A percentile compares a stretch with the other conserved stretches of the same genome.
Evolutionary conservation across 1,140 invertebrate species (phyloP).

Genomic region (Aphidius gifuensis): DNA sequence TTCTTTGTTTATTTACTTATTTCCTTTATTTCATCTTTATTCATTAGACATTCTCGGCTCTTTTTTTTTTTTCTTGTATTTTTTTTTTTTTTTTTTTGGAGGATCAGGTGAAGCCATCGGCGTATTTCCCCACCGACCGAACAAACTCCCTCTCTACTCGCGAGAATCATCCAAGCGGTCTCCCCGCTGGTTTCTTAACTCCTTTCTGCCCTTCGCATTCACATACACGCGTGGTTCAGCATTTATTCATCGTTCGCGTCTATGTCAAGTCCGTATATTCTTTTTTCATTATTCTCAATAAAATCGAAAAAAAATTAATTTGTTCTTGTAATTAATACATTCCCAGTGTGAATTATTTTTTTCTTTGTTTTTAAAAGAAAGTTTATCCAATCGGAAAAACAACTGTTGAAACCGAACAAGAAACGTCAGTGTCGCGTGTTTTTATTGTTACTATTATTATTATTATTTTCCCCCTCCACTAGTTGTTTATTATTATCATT

Average conservation of each 20-base stretch:
- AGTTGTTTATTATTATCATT: not conserved
- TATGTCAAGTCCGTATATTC: slow-evolving; percentile 14
- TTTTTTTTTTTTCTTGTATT: no score
- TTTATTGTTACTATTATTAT: not conserved
- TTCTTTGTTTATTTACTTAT: no score
- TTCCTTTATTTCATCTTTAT: no score
- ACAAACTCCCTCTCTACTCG: no score
- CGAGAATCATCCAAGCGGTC: not conserved
- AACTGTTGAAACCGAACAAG: not conserved
- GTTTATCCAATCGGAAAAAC: not conserved
- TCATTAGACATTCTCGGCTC: no score
- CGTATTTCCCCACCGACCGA: no score
- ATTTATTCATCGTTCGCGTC: slow-evolving; percentile 35
- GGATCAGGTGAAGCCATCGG: no score
- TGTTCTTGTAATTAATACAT: no score
- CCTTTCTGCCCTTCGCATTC: slow-evolving; percentile 26
- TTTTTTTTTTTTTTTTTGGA: no score
- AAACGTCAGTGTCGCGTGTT: not conserved
- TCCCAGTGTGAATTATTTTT: no score
- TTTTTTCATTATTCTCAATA: not conserved
- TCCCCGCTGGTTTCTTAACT: slow-evolving; percentile 21
- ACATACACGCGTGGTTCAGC: slow-evolving; percentile 28
- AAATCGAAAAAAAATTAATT: not conserved
- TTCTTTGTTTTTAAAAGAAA: not conserved
- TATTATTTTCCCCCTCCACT: slow-evolving; percentile 1